Evolutionary conservation across 37 sponge, comb jelly and placozoan genomes (phyloP), one percentile per base, ranked within the genome.

Genomic region (Dysidea cf. avara): DNA sequence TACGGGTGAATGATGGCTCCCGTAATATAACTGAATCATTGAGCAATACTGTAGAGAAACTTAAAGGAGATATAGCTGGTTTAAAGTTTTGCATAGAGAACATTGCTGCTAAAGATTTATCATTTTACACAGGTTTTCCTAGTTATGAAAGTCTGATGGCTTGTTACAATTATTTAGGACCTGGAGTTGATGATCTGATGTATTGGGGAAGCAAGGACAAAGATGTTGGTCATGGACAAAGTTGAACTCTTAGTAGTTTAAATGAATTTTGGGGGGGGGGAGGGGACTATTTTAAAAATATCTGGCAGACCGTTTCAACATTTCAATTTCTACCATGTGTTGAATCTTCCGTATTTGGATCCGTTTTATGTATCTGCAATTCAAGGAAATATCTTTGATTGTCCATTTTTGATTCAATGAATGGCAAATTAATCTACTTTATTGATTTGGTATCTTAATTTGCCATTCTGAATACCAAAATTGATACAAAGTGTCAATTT

Each of bases 101-200:
- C 48, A 75, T 48, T 9, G 43, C 22, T 48, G 54, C 47, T 21
- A 66, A 81, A 64, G 81, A 71, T n/a, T 17, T 81, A 24, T 46
- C 51, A 34, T 81, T 81, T 22, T 81, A 63, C 37, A 71, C 81
- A 39, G 81, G 81, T 16, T 81, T 81, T 63, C 26, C 64, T 5
- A 39, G 56, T 20, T 63, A 39, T 38, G 61, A 50, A 46, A 63
- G 21, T 33, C 53, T 79, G 9, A 79, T 59, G 17, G 63, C 35
- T 13, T 58, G 70, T 53, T 71, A 55, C 31, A 53, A 49, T 34
- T 61, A 47, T 22, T 38, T 71, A 26, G 81, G 81, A n/a, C 81
- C 81, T 39, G 18, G 46, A 53, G 62, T 47, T 16, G 51, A 51
- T 13, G 25, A 34, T 13, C 58, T n/a, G n/a, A n/a, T n/a, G n/a